Evolutionary conservation across 1,140 invertebrate genomes (phyloP), one percentile per base, ranked within the genome.

Genomic region (Plectrocnemia conspersa): DNA sequence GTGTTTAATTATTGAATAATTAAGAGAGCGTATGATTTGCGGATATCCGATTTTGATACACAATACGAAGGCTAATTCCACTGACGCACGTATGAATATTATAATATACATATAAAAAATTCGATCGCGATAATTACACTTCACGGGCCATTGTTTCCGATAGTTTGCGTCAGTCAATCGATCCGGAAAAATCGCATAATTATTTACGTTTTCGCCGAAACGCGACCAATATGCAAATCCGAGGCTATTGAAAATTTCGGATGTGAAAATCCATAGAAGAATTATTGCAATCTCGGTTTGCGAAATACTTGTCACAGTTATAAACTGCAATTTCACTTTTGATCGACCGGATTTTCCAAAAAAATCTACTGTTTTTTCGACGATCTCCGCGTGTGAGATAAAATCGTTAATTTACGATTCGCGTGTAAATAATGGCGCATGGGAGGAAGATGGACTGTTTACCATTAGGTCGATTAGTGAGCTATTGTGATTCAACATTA

Each of bases 341-440:
- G 3, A 4, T 4, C n/a, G 16, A 35, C 3, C 16, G 32, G 6
- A 29, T 7, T 29, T 29, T 29, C 27, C 27, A n/a, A n/a, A n/a
- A n/a, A n/a, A n/a, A n/a, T 29, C 27, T 29, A 7, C 27, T 29
- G 27, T 38, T 38, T 38, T 38, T 38, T 38, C 47, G 10, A 19
- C 15, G 19, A 13, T 33, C 19, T 32, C 24, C 29, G 19, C 22
- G 35, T 35, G 21, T 45, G 27, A 35, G 47, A 50, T 15, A 50
- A 10, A 38, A 33, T 48, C 21, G 54, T 47, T 58, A 54, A 59
- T 59, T 54, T 24, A 40, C 48, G 44, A 49, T 59, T 59, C 40
- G 57, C 57, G 57, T 59, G 57, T 59, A 54, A 59, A 54, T 55
- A 48, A 55, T 55, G 44, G 44, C 42, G 19, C 13, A 16, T 33